Conservation (phyloP, 2,113 vertebrate genomes). For the Aphyosemion australe region DNA sequence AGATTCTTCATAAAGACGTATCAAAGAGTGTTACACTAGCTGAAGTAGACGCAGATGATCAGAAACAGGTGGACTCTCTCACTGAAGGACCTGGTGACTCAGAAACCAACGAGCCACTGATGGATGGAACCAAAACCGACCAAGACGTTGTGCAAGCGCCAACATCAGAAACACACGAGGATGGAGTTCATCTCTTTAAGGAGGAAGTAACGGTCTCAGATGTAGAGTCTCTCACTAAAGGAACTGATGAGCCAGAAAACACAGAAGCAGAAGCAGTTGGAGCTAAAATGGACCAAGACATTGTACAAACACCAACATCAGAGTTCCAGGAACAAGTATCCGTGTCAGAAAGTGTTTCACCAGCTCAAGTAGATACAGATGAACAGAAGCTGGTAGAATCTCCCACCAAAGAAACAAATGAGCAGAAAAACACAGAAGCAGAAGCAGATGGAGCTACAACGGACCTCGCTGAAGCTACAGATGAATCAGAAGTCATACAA, state of each 20-base stretch:
- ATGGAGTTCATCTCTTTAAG: neutral
- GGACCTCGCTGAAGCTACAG: neutral
- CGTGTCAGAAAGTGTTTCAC: neutral
- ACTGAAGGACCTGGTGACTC: too few relatives aligned
- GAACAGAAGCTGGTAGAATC: neutral
- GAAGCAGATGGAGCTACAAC: neutral
- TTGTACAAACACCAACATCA: constrained; percentile 2
- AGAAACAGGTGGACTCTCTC: neutral
- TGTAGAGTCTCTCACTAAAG: neutral
- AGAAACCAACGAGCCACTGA: neutral
- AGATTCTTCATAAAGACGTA: constrained; percentile 10
- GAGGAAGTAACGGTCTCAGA: neutral
- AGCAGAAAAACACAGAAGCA: neutral
- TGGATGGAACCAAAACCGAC: neutral
- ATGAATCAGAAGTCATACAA: constrained; percentile 9
- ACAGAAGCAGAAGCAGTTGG: neutral
- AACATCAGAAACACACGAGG: neutral
- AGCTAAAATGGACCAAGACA: neutral
- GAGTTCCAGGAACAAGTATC: constrained; percentile 10
- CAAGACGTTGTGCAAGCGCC: neutral
- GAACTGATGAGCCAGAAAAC: neutral
- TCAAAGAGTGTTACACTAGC: neutral
- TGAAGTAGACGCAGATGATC: constrained; percentile 6
- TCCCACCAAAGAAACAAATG: neutral
- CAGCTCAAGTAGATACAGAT: neutral